phyloP scores from a whole-genome alignment of 2,113 vertebrate genomes.

The Galeopterus variegatus region DNA sequence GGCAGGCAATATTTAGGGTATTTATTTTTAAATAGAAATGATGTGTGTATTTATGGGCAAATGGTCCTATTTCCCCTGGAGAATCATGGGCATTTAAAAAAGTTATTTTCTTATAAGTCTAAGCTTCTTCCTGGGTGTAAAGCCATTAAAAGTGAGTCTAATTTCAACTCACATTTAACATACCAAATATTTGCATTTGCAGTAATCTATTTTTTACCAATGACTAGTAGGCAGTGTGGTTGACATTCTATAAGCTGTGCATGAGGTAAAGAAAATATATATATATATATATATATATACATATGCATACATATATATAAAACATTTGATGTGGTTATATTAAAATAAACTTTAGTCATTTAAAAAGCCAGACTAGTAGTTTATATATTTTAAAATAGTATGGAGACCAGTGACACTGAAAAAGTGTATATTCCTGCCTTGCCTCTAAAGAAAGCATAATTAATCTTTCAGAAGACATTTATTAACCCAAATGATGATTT shows the following conservation, averaged over 20 bases:
- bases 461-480: conserved; percentile 39
- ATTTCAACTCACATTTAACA: conserved; percentile 85
- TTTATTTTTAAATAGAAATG: conserved; percentile 81
- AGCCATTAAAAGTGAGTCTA: conserved; percentile 77
- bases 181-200: conserved; percentile 86
- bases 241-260: conserved; percentile 76
- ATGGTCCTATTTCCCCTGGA: conserved; percentile 74
- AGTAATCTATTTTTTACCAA: conserved; percentile 83
- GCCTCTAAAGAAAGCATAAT: background rate
- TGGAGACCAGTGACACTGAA: background rate
- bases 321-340: conserved; percentile 25
- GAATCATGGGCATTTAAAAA: conserved; percentile 86
- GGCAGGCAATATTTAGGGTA: conserved; percentile 84
- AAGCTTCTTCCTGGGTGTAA: conserved; percentile 83
- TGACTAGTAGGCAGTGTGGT: conserved; percentile 75
- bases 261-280: conserved; percentile 27
- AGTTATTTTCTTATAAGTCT: conserved; percentile 79
- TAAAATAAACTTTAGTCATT: conserved; percentile 34
- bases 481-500: background rate
- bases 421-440: background rate
- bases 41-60: conserved; percentile 88
- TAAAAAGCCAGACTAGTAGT: background rate
- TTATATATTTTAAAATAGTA: background rate
- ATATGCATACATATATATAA: background rate
- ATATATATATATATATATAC: background rate